Conservation (phyloP, 2,113 vertebrate species). For the Seriola rivoliana region DNA sequence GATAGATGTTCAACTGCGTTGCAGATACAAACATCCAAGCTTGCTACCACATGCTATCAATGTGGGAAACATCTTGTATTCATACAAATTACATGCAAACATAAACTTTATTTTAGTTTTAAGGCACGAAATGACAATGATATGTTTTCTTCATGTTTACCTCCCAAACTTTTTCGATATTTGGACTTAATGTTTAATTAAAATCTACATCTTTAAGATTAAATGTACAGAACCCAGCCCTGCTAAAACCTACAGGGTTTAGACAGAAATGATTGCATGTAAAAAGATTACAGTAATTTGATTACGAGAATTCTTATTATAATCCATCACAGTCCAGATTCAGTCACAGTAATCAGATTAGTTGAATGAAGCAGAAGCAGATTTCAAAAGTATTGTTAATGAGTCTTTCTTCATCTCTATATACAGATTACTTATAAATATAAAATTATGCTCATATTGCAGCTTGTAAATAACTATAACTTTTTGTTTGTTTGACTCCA, state of each 20-base stretch:
- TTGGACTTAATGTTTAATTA: slow-evolving; percentile 18
- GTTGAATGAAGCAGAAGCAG: background rate
- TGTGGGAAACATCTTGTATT: slow-evolving; percentile 18
- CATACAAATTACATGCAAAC: slow-evolving; percentile 64
- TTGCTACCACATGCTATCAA: slow-evolving; percentile 6
- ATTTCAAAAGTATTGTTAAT: background rate
- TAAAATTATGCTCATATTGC: background rate
- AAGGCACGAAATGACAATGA: background rate
- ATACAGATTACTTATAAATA: background rate
- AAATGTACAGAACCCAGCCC: background rate
- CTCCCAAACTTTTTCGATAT: background rate
- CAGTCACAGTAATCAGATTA: slow-evolving; percentile 28
- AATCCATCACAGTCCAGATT: slow-evolving; percentile 58
- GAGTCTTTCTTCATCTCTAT: background rate
- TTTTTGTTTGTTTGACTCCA: slow-evolving; percentile 1
- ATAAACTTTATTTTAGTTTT: slow-evolving; percentile 7
- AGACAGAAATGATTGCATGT: slow-evolving; percentile 68
- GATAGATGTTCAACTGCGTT: slow-evolving; percentile 54
- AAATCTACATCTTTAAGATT: background rate
- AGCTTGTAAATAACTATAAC: background rate
- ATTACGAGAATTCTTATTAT: slow-evolving; percentile 24
- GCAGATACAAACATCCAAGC: slow-evolving; percentile 57
- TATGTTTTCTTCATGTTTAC: background rate
- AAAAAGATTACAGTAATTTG: slow-evolving; percentile 46
- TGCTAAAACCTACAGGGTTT: background rate